Conservation (phyloP, 2,797 vertebrate genomes). For the Syngnathus rostellatus region DNA sequence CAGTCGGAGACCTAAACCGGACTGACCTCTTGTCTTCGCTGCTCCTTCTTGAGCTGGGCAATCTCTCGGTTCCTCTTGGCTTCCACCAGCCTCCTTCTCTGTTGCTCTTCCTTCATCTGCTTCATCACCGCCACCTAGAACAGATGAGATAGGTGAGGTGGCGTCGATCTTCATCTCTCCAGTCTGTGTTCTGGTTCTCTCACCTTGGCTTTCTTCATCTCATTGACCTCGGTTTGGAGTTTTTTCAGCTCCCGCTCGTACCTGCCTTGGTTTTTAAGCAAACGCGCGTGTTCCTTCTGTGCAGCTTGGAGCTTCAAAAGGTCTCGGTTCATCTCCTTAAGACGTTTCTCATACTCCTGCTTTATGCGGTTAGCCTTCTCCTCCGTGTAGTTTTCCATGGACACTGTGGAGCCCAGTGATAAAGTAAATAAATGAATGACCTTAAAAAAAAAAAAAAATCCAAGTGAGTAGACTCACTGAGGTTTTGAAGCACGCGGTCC, state of each 20-base stretch:
- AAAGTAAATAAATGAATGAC: background rate
- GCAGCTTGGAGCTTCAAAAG: constrained; percentile 89
- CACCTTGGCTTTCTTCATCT: constrained; percentile 99
- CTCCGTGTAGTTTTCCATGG: constrained; percentile 97
- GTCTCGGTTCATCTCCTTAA: constrained; percentile 96
- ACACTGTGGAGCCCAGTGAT: constrained; percentile 66
- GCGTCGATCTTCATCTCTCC: background rate
- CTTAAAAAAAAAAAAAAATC: background rate
- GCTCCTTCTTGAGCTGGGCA: constrained; percentile 93
- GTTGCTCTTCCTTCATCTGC: constrained; percentile 98
- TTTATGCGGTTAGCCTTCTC: constrained; percentile 91
- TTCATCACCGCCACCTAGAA: constrained; percentile 87
- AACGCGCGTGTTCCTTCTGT: constrained; percentile 88
- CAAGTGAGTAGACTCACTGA: constrained; percentile 75
- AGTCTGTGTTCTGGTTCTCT: background rate
- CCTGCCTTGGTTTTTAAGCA: constrained; percentile 91
- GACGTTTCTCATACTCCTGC: constrained; percentile 88
- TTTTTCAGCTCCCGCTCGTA: constrained; percentile 94
- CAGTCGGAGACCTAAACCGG: no score
- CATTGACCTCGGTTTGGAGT: constrained; percentile 84
- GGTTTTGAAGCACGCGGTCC: constrained; percentile 91
- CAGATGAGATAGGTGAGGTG: constrained; percentile 8
- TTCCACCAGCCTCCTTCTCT: constrained; percentile 83
- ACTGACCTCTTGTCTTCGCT: constrained; percentile 86
- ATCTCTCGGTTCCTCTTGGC: constrained; percentile 93